phyloP scores from a whole-genome alignment of 2,888 invertebrate species.

The Agapostemon virescens region DNA sequence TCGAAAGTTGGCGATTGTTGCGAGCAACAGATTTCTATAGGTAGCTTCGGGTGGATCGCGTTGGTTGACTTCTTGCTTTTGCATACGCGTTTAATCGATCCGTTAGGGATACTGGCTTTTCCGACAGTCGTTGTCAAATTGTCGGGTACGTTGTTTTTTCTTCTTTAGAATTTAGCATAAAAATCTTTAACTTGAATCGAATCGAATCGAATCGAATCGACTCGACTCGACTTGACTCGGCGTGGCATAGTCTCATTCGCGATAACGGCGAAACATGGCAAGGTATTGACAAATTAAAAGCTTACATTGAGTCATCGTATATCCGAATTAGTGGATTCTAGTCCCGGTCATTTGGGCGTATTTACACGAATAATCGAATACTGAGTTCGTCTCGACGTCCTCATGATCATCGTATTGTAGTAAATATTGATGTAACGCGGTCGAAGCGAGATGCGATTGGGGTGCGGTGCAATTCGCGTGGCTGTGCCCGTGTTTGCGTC shows the following conservation, averaged over 20 bases:
- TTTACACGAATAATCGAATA: constrained; percentile 50
- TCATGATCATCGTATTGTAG: constrained; percentile 39
- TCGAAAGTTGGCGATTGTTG: background rate
- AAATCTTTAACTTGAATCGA: background rate
- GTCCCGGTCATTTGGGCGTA: constrained; percentile 52
- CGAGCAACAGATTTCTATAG: background rate
- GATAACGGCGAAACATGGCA: background rate
- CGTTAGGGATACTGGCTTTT: background rate
- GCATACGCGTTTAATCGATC: constrained; percentile 20
- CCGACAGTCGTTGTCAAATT: background rate
- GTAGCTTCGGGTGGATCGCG: background rate
- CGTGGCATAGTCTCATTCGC: background rate
- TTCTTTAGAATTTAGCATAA: too few species aligned
- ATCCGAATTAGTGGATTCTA: background rate
- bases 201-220: too few species aligned
- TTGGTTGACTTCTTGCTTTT: background rate
- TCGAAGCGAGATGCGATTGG: background rate
- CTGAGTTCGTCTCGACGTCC: constrained; percentile 56
- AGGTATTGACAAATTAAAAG: constrained; percentile 10
- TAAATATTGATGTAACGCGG: constrained; percentile 2
- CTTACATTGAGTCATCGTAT: background rate
- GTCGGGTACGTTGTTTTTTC: too few species aligned
- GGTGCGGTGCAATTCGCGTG: background rate
- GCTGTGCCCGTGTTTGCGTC: background rate
- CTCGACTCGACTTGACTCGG: too few species aligned